Evolutionary conservation across 2,888 invertebrate species (phyloP), one percentile per base, ranked within the genome.

Genomic region (Cataglyphis altisquamis): DNA sequence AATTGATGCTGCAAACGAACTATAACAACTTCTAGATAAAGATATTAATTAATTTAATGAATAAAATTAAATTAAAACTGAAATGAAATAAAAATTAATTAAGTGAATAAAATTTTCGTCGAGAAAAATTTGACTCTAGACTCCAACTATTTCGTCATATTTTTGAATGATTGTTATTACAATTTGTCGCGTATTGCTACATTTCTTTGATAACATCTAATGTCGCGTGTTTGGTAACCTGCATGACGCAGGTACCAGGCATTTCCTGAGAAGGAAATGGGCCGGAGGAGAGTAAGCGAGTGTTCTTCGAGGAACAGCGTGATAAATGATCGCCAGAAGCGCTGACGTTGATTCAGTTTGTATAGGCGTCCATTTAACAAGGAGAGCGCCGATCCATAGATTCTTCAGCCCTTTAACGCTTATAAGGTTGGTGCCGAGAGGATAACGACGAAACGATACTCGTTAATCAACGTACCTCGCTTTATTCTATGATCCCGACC

Each of bases 291-390:
- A 73, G 77, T 72, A 68, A 85, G 82, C 81, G 52, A 88, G 80
- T 82, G 70, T 85, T 84, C 84, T 86, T 84, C 25, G 84, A 86
- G 87, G 80, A 82, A 75, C 77, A 81, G 75, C 67, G 57, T 89
- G 90, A 91, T 91, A 90, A 91, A 91, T 88, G 88, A 87, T 84
- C 85, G 70, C 68, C 67, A 78, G 84, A 84, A 87, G 84, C 83
- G 86, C 87, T 91, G 90, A 91, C 90, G 84, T 88, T 88, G 87
- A 90, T 91, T 90, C 90, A 88, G 88, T 90, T 89, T 88, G 86
- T 88, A 88, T 87, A 90, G 88, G 84, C 64, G 64, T 52, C 83
- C 83, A 85, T 87, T 89, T 89, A 87, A 87, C 82, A 82, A 75
- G 81, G 75, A 77, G 52, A 63, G 81, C 77, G 73, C 77, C 86